phyloP scores from a whole-genome alignment of 2,797 vertebrate species.

The Gallirallus australis region DNA sequence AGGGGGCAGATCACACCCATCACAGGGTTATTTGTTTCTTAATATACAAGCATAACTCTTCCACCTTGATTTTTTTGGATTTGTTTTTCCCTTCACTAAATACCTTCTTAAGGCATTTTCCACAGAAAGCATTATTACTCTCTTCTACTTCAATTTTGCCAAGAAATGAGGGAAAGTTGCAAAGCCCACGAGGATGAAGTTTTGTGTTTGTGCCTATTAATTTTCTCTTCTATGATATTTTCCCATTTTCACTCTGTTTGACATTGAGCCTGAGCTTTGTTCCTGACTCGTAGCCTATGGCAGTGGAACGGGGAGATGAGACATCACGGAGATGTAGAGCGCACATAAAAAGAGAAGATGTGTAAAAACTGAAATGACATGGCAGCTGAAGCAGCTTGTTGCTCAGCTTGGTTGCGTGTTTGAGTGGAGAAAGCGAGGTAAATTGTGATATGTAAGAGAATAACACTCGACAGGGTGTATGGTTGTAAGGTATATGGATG shows the following conservation, averaged over 20 bases:
- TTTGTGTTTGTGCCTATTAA: slow-evolving; percentile 60
- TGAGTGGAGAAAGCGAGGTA: slow-evolving; percentile 74
- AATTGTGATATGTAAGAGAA: slow-evolving; percentile 77
- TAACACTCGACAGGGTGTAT: slow-evolving; percentile 77
- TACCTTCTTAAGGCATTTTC: not conserved
- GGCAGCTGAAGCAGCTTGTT: slow-evolving; percentile 78
- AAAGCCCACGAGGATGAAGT: slow-evolving; percentile 41
- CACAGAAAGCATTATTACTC: not conserved
- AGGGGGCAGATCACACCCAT: rapidly evolving
- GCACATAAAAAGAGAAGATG: slow-evolving; percentile 72
- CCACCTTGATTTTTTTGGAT: not conserved
- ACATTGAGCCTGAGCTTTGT: slow-evolving; percentile 67
- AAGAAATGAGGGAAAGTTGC: not conserved
- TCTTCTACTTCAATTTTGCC: not conserved
- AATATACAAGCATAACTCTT: not conserved
- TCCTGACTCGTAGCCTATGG: slow-evolving; percentile 76
- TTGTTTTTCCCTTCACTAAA: not conserved
- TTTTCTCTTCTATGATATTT: slow-evolving; percentile 61
- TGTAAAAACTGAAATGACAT: slow-evolving; percentile 80
- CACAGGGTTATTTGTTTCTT: not conserved
- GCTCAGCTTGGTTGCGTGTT: slow-evolving; percentile 74
- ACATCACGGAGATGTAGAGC: slow-evolving; percentile 64
- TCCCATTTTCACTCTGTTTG: slow-evolving; percentile 66
- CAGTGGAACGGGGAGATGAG: slow-evolving; percentile 69
- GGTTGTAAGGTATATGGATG: slow-evolving; percentile 67